Conservation (phyloP, 2,113 vertebrate species). For the Petaurus breviceps region DNA sequence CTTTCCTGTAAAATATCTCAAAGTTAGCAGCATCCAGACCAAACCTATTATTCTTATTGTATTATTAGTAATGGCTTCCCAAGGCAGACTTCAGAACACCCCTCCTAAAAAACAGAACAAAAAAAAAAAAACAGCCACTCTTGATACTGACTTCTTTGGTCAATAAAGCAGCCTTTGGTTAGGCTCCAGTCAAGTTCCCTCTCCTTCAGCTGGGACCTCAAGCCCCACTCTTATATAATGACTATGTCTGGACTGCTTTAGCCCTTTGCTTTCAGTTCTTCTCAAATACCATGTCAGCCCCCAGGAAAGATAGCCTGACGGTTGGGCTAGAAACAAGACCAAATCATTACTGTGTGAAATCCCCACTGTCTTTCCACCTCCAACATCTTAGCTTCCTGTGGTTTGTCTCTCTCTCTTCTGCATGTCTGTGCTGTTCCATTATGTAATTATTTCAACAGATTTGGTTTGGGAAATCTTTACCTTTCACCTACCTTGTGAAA, state of each 20-base stretch:
- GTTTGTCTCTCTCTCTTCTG: not conserved
- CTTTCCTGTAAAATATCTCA: not conserved
- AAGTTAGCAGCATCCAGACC: not conserved
- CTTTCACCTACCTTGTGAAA: not conserved
- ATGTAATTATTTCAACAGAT: not conserved
- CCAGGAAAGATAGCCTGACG: not conserved
- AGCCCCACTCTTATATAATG: not conserved
- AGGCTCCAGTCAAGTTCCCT: not conserved
- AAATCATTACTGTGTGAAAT: not conserved
- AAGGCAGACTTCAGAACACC: not conserved
- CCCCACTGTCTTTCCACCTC: not conserved
- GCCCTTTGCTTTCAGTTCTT: not conserved
- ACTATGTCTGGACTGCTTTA: not conserved
- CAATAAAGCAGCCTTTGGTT: not conserved
- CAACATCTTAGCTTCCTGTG: not conserved
- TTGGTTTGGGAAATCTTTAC: not conserved
- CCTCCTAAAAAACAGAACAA: not conserved
- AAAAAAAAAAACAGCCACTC: not conserved
- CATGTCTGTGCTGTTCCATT: not conserved
- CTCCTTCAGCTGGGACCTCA: not conserved
- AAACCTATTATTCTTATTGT: not conserved
- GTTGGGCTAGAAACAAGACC: not conserved
- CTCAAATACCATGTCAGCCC: not conserved
- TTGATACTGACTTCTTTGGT: not conserved
- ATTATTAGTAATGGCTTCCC: not conserved